Base-by-base conservation (phyloP, 2,113 vertebrate species). In the Zosterops lateralis region DNA sequence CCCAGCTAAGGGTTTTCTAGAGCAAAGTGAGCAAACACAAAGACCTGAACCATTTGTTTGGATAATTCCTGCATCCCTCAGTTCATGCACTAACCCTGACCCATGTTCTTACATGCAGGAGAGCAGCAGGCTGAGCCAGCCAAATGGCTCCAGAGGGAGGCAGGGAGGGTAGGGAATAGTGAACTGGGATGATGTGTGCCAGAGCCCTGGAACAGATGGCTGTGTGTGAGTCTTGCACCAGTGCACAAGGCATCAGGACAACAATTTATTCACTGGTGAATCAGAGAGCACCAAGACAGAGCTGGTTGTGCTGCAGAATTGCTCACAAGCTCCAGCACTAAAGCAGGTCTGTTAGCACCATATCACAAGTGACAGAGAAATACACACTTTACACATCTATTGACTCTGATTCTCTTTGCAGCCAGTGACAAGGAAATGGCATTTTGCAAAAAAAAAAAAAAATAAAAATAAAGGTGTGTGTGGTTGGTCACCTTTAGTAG, bases 31-130 rank as follows among this genome's bases (percentile, higher is more conserved):
- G 56, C 40, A 58, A 82, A 77, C 21, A 44, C 28, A 44, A 74
- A 44, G 47, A 34, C 75, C 31, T 74, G 56, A 80, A 71, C 15
- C 26, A 60, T 36, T 70, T 76, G 45, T 80, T 72, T 80, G 76
- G 51, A 31, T 34, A 36, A 25, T 21, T 57, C 18, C 44, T 83
- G 38, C 50, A 10, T 38, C 25, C 62, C 21, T 56, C 0, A 0
- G 31, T 10, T 74, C 53, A 8, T 47, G 56, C 31, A 47, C 40
- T 87, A 80, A 51, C 44, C 28, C 25, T 75, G 73, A 64, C 53
- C 74, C 20, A 9, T 7, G n/a, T 7, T 53, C 57, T 53, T 31
- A 17, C 15, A 60, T 0, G 0, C 45, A 34, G 29, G 61, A 74
- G 45, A 90, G 68, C 28, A 54, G 75, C 40, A 53, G 28, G 29